These are phyloP conservation scores for Plagodis dolabraria DNA, from an alignment of 2,888 invertebrate genomes.

Conservation along the genomic window DNA sequence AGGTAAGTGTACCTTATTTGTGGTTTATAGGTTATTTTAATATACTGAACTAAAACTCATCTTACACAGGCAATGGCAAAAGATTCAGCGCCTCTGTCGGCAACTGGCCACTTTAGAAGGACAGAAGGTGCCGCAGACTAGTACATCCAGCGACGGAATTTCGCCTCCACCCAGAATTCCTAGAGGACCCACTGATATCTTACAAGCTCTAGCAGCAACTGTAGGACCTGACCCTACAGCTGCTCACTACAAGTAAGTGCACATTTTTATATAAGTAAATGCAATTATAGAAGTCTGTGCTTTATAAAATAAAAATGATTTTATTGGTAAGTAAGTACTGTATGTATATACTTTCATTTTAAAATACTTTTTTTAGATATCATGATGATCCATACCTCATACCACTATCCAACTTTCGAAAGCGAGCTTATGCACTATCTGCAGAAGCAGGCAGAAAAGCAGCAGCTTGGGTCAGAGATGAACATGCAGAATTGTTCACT, in stretches of 20 bases:
- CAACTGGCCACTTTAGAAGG: slow-evolving; percentile 65
- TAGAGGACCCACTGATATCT: slow-evolving; percentile 92
- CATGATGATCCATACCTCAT: slow-evolving; percentile 96
- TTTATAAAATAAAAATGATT: not conserved
- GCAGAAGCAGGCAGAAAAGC: slow-evolving; percentile 95
- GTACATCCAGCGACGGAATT: slow-evolving; percentile 69
- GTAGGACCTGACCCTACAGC: slow-evolving; percentile 92
- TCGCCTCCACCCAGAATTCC: slow-evolving; percentile 88
- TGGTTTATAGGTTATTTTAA: slow-evolving; percentile 16
- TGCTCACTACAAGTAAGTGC: slow-evolving; percentile 89
- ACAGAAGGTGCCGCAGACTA: slow-evolving; percentile 65
- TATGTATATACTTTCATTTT: too few relatives aligned
- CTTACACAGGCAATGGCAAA: slow-evolving; percentile 64
- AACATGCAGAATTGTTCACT: slow-evolving; percentile 89
- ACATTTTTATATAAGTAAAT: too few relatives aligned
- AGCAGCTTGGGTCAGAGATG: slow-evolving; percentile 92
- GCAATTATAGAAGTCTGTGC: not conserved
- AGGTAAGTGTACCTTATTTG: slow-evolving; percentile 29
- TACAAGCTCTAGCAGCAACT: slow-evolving; percentile 92
- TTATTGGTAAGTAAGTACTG: too few relatives aligned
- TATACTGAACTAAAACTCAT: not conserved
- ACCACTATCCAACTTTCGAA: slow-evolving; percentile 88
- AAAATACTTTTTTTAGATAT: slow-evolving; percentile 73
- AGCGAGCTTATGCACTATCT: slow-evolving; percentile 91
- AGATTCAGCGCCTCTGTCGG: slow-evolving; percentile 65